phyloP scores from a whole-genome alignment of 2,888 invertebrate species.

The Cryptus viduatorius region DNA sequence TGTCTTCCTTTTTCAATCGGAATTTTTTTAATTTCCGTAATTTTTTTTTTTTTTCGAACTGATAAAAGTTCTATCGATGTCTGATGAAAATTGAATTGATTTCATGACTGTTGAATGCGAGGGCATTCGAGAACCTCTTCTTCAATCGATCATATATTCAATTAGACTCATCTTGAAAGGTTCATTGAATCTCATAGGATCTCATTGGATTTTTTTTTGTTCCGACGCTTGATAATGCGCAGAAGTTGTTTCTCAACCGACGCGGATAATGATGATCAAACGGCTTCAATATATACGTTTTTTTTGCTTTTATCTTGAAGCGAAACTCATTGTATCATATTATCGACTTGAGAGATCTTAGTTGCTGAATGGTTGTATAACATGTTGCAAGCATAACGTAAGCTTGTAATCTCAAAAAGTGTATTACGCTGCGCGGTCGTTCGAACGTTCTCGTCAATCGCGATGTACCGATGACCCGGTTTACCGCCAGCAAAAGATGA shows the following conservation, averaged over 20 bases:
- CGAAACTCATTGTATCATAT: background rate
- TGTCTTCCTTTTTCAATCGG: no score
- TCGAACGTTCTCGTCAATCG: conserved; percentile 38
- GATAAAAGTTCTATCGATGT: no score
- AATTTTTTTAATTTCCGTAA: no score
- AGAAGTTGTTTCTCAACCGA: background rate
- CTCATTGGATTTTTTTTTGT: background rate
- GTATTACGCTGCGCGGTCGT: conserved; percentile 46
- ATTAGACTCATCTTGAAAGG: background rate
- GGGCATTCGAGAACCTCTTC: no score
- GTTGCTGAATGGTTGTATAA: background rate
- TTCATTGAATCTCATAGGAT: background rate
- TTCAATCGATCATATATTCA: background rate
- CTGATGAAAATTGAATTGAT: no score
- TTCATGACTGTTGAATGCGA: no score
- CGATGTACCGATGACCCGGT: conserved; percentile 65
- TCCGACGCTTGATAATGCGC: background rate
- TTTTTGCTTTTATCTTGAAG: background rate
- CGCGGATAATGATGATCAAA: background rate
- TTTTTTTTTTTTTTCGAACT: no score
- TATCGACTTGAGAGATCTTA: background rate
- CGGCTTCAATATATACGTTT: background rate
- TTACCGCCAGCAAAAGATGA: conserved; percentile 21
- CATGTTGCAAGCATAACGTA: background rate
- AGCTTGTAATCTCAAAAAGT: conserved; percentile 47